Conservation (phyloP, 2,888 invertebrate species). For the Margaritifera margaritifera region DNA sequence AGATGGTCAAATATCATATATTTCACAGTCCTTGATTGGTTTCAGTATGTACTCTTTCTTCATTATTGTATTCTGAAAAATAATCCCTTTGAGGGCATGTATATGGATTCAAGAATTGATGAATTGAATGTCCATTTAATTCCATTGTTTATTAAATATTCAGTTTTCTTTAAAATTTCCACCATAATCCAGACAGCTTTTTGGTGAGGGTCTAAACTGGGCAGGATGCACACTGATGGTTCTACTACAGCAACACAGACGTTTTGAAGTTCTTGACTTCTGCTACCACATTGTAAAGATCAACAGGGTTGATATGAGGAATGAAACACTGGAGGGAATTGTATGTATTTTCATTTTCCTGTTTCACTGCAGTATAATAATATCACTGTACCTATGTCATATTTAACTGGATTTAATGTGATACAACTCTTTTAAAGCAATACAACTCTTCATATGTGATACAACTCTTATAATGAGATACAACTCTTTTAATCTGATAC, state of each 20-base stretch:
- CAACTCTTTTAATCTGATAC: too few relatives aligned
- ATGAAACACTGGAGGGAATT: conserved; percentile 94
- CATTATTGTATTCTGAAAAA: neutral
- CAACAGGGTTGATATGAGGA: conserved; percentile 95
- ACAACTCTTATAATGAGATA: too few relatives aligned
- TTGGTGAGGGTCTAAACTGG: conserved; percentile 99
- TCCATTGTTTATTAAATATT: neutral
- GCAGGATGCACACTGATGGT: conserved; percentile 98
- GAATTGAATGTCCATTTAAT: too few relatives aligned
- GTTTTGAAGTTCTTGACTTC: conserved; percentile 98
- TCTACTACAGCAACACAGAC: conserved; percentile 92
- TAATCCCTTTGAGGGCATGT: neutral
- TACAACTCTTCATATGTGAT: too few relatives aligned
- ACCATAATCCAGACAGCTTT: conserved; percentile 81
- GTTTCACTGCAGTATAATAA: too few relatives aligned
- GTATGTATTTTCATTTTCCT: conserved; percentile 78
- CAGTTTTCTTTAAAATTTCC: conserved; percentile 2
- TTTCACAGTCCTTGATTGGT: neutral
- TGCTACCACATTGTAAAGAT: conserved; percentile 97
- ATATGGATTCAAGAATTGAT: neutral
- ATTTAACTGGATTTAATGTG: too few relatives aligned
- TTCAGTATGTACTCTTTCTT: neutral
- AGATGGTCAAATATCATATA: neutral
- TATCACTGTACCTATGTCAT: too few relatives aligned
- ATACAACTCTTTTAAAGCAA: too few relatives aligned